Evolutionary conservation across 1,140 invertebrate species (phyloP).

Genomic region (Rhagoletis pomonella): DNA sequence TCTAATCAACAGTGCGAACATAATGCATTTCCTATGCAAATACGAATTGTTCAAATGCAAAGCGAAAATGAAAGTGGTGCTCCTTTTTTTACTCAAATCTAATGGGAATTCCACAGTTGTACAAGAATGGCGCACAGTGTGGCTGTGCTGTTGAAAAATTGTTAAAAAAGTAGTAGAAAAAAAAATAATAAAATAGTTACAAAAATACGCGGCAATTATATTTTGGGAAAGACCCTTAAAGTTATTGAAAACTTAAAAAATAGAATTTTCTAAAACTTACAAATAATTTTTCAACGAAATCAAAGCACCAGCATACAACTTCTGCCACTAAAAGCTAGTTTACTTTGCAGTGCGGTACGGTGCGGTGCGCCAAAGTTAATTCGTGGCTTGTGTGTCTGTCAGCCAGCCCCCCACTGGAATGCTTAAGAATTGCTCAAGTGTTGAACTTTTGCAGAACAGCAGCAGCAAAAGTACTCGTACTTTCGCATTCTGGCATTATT

Average conservation of each 20-base stretch:
- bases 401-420: not conserved
- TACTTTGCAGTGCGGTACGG: not conserved
- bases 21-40: slow-evolving; percentile 23
- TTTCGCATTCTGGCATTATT: too few species aligned
- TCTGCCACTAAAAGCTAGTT: not conserved
- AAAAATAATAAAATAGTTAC: not conserved
- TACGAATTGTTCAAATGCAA: not conserved
- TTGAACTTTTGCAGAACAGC: too few species aligned
- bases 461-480: too few species aligned
- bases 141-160: not conserved
- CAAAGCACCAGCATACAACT: not conserved
- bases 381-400: not conserved
- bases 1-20: slow-evolving; percentile 27
- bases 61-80: slow-evolving; percentile 2
- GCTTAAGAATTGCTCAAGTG: slow-evolving; percentile 9
- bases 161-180: not conserved
- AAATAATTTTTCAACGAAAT: not conserved
- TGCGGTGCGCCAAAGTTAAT: not conserved
- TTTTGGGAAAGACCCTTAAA: not conserved
- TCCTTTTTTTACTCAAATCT: slow-evolving; percentile 13
- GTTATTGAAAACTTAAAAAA: too few species aligned
- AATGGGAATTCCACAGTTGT: not conserved
- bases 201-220: not conserved
- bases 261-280: not conserved
- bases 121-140: not conserved